Evolutionary conservation across 2,113 vertebrate species (phyloP).

Genomic region (Irena cyanogastra): DNA sequence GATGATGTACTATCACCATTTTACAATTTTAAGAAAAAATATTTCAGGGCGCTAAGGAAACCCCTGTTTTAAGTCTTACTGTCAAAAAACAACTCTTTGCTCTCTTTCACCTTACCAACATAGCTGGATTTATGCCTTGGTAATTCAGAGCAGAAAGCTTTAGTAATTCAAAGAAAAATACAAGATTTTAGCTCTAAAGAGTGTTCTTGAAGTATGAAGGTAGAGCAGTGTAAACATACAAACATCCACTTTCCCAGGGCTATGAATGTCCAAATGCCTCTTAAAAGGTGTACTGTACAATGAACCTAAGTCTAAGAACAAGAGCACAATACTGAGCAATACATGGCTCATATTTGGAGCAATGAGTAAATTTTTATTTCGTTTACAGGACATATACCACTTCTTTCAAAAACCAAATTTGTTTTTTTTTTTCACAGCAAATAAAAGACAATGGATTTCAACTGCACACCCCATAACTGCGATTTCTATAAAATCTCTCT

Average conservation of each 20-base stretch:
- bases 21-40: not conserved
- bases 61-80: not conserved
- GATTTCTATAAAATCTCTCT: not conserved
- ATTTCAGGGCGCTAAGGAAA: not conserved
- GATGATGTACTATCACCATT: not conserved
- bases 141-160: not conserved
- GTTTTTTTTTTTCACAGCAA: not conserved
- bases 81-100: not conserved
- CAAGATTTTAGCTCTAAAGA: not conserved
- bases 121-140: not conserved
- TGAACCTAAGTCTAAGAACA: not conserved
- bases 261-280: not conserved
- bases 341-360: not conserved
- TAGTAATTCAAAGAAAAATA: not conserved
- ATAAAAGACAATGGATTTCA: not conserved
- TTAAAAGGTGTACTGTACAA: not conserved
- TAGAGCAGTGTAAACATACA: rapidly evolving
- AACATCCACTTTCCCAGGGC: not conserved
- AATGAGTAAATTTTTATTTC: rapidly evolving
- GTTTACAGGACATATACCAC: rapidly evolving
- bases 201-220: not conserved
- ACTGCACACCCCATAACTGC: rapidly evolving
- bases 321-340: not conserved
- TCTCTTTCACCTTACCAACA: not conserved
- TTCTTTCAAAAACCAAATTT: rapidly evolving